These are phyloP conservation scores for Meandrina meandrites DNA, from an alignment of 92 coral and sea anemone species.

Conservation along the genomic window DNA sequence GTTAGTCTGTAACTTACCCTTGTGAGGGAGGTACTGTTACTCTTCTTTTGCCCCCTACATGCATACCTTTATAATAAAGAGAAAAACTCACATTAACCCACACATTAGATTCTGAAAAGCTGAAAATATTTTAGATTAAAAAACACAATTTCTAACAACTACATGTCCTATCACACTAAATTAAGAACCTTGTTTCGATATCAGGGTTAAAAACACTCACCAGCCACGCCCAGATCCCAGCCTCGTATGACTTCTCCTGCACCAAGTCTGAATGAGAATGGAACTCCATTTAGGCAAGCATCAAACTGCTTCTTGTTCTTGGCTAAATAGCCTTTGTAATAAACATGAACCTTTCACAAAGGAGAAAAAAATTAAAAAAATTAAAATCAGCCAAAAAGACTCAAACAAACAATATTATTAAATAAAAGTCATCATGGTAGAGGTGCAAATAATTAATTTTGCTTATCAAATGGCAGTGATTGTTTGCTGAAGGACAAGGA, in stretches of 20 bases:
- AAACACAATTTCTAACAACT: background rate
- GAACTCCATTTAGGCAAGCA: constrained; percentile 55
- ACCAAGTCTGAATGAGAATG: constrained; percentile 64
- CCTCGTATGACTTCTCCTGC: constrained; percentile 71
- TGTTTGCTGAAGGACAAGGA: too few species aligned
- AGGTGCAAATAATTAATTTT: too few species aligned
- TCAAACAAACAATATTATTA: too few species aligned
- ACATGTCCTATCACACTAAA: too few species aligned
- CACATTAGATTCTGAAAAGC: background rate
- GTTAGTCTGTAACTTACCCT: constrained; percentile 49
- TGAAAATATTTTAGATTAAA: background rate
- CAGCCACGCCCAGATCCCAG: constrained; percentile 74
- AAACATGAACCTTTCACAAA: constrained; percentile 45
- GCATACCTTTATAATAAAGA: constrained; percentile 62
- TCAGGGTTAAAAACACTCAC: constrained; percentile 18
- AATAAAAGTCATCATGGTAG: too few species aligned
- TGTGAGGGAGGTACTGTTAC: constrained; percentile 66
- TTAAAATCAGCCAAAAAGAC: background rate
- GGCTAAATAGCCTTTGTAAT: constrained; percentile 62
- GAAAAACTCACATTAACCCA: background rate
- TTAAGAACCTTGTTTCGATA: background rate
- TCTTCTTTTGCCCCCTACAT: constrained; percentile 75
- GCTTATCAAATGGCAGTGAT: too few species aligned
- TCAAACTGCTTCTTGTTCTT: constrained; percentile 77
- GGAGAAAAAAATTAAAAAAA: background rate